phyloP scores from a whole-genome alignment of 2,797 vertebrate species.

The Chiloscyllium punctatum region DNA sequence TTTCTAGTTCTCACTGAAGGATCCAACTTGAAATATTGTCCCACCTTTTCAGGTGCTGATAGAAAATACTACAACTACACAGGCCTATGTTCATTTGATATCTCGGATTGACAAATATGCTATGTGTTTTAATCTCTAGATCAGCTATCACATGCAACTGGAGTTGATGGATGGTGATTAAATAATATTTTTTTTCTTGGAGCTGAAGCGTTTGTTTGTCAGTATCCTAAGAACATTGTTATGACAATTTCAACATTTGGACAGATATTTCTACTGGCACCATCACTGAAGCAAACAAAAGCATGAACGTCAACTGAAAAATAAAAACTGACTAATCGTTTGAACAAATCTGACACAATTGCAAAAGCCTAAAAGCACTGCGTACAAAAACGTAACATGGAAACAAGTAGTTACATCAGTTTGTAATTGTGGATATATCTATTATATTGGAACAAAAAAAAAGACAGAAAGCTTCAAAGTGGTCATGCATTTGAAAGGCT shows the following conservation, averaged over 20 bases:
- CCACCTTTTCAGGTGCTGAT: too few relatives aligned
- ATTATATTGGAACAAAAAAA: neutral
- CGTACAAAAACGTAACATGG: neutral
- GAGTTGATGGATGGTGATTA: neutral
- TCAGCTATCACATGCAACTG: neutral
- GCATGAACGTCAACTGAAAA: neutral
- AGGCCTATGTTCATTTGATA: neutral
- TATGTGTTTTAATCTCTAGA: neutral
- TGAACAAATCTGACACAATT: neutral
- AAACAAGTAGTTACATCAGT: neutral
- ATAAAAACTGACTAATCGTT: neutral
- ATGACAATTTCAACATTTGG: neutral
- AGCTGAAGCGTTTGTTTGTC: neutral
- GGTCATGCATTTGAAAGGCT: neutral
- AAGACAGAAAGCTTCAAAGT: neutral
- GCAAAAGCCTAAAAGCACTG: neutral
- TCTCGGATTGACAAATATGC: neutral
- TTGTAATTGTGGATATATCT: neutral
- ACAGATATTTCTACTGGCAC: neutral
- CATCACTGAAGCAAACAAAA: neutral
- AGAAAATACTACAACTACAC: neutral
- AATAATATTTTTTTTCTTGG: neutral
- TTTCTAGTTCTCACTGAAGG: neutral
- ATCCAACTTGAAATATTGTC: too few relatives aligned
- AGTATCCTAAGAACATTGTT: neutral